These are phyloP conservation scores for Philopedon plagiatum DNA, from an alignment of 2,888 invertebrate species.

Conservation along the genomic window DNA sequence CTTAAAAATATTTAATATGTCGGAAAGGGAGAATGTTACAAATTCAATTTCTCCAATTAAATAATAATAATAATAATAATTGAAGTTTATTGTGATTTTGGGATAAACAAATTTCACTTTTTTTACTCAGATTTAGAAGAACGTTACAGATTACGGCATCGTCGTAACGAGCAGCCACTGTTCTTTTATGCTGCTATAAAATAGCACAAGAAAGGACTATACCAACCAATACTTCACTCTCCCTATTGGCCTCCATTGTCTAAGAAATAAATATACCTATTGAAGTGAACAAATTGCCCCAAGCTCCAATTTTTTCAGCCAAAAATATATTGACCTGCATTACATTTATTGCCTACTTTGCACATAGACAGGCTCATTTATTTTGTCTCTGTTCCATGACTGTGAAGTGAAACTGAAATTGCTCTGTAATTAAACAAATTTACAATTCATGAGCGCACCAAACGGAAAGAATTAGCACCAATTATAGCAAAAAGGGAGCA, in stretches of 20 bases:
- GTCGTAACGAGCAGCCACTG: too few relatives aligned
- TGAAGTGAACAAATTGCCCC: neutral
- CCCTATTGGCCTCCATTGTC: neutral
- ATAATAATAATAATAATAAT: too few relatives aligned
- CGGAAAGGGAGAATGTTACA: too few relatives aligned
- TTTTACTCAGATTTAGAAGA: too few relatives aligned
- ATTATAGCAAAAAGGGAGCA: neutral
- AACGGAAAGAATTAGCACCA: neutral
- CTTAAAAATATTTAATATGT: too few relatives aligned
- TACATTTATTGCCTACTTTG: constrained; percentile 15
- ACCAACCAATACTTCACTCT: too few relatives aligned
- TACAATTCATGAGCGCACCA: constrained; percentile 9
- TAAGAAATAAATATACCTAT: neutral
- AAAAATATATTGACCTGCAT: constrained; percentile 1
- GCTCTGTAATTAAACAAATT: constrained; percentile 14
- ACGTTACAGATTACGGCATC: too few relatives aligned
- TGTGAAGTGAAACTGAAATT: constrained; percentile 12
- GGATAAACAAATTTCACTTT: too few relatives aligned
- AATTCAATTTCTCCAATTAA: too few relatives aligned
- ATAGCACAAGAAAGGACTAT: too few relatives aligned
- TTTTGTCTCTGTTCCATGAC: constrained; percentile 12
- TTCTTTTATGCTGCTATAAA: too few relatives aligned
- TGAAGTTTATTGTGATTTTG: too few relatives aligned
- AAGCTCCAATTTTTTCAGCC: neutral
- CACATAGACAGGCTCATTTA: constrained; percentile 13